Evolutionary conservation across 2,888 invertebrate species (phyloP).

Genomic region (Anaspis maculata): DNA sequence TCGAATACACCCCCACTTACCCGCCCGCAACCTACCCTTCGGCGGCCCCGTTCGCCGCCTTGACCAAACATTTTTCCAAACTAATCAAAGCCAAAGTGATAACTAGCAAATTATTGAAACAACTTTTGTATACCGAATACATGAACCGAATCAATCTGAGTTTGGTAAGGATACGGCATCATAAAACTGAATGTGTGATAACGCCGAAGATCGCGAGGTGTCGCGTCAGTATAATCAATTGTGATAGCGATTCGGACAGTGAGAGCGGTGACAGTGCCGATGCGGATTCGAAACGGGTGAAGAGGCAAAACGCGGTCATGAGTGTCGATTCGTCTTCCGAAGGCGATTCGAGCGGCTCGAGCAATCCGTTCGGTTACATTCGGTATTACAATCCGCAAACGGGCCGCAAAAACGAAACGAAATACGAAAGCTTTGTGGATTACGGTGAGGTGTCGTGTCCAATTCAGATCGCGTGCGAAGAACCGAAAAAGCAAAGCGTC

Average conservation of each 20-base stretch:
- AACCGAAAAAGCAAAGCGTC: slow-evolving; percentile 31
- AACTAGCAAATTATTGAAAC: slow-evolving; percentile 62
- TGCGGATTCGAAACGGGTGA: slow-evolving; percentile 34
- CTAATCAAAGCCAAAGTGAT: slow-evolving; percentile 66
- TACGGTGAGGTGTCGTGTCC: slow-evolving; percentile 30
- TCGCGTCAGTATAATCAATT: slow-evolving; percentile 35
- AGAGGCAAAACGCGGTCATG: slow-evolving; percentile 51
- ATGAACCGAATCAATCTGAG: slow-evolving; percentile 48
- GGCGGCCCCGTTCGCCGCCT: slow-evolving; percentile 68
- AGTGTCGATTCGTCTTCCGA: slow-evolving; percentile 42
- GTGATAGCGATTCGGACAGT: slow-evolving; percentile 43
- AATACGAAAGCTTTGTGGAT: slow-evolving; percentile 46
- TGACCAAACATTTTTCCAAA: slow-evolving; percentile 68
- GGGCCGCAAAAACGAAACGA: slow-evolving; percentile 39
- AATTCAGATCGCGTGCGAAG: slow-evolving; percentile 16
- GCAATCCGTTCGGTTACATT: slow-evolving; percentile 59
- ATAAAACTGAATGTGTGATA: slow-evolving; percentile 43
- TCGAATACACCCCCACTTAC: slow-evolving; percentile 49
- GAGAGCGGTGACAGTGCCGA: slow-evolving; percentile 27
- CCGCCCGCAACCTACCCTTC: slow-evolving; percentile 69
- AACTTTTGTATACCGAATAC: slow-evolving; percentile 60
- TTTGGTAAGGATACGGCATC: slow-evolving; percentile 47
- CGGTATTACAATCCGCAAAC: slow-evolving; percentile 53
- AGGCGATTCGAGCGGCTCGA: slow-evolving; percentile 50
- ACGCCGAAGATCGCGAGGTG: slow-evolving; percentile 30